A percentile compares a stretch with the other conserved stretches of the same genome.
These are phyloP conservation scores for Coreoperca whiteheadi DNA, from an alignment of 2,113 vertebrate species.

Conservation along the genomic window DNA sequence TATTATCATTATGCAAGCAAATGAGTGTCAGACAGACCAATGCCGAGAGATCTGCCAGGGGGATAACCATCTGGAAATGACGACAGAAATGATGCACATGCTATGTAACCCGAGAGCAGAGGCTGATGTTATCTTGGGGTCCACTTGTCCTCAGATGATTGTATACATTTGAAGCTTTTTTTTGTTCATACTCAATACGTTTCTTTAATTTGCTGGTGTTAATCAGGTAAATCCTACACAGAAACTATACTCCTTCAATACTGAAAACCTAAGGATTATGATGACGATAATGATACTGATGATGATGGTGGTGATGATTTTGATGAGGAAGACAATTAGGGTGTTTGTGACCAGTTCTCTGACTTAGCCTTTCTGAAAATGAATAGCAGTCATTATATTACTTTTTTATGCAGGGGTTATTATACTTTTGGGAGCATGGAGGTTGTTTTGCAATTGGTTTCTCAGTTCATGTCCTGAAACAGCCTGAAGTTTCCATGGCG, in stretches of 20 bases:
- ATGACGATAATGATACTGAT: not conserved
- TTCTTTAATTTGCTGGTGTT: not conserved
- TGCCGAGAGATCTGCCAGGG: conserved; percentile 15
- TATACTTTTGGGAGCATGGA: conserved; percentile 19
- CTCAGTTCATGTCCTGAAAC: conserved; percentile 50
- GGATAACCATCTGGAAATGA: conserved; percentile 67
- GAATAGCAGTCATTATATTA: conserved; percentile 25
- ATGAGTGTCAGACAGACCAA: not conserved
- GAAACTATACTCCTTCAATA: too few relatives aligned
- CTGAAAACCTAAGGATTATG: too few relatives aligned
- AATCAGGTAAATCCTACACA: not conserved
- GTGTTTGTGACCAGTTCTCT: not conserved
- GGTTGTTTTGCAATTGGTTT: conserved; percentile 48
- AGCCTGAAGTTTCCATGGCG: conserved; percentile 70
- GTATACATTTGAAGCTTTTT: not conserved
- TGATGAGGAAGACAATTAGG: not conserved
- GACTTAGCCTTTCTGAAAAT: not conserved
- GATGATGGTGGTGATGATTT: not conserved
- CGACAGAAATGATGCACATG: conserved; percentile 47
- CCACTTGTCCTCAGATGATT: conserved; percentile 45
- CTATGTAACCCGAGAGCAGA: conserved; percentile 57
- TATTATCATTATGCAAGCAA: conserved; percentile 34
- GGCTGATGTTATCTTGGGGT: conserved; percentile 43
- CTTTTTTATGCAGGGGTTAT: not conserved
- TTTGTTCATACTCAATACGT: not conserved